Percentiles rank a stretch among this genome's conserved stretches.
Conservation (phyloP, 2,113 vertebrate genomes). For the Lasiurus cinereus region DNA sequence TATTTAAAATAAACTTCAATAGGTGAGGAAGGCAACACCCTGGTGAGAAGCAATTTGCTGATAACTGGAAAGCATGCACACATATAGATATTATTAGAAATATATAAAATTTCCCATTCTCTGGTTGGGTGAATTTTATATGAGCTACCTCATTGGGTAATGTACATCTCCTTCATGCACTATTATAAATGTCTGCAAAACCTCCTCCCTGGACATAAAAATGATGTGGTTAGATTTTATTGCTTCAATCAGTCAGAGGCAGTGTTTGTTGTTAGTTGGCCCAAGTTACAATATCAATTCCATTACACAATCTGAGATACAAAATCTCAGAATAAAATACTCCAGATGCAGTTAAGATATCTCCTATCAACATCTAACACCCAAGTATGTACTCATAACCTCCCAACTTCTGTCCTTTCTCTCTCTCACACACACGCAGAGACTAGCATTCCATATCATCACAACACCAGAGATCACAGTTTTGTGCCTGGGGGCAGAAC, state of each 20-base stretch:
- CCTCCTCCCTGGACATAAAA: neutral
- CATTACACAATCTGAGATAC: neutral
- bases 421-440: neutral
- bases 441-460: neutral
- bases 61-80: neutral
- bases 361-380: neutral
- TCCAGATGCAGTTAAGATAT: neutral
- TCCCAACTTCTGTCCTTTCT: neutral
- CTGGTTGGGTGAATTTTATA: neutral
- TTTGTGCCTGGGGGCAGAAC: neutral
- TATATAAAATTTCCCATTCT: neutral
- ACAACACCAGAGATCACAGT: neutral
- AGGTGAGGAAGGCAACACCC: neutral
- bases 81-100: neutral
- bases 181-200: neutral
- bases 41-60: neutral
- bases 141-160: neutral
- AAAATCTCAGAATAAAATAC: constrained; percentile 32
- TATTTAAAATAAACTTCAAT: neutral
- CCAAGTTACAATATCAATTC: neutral
- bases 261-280: neutral
- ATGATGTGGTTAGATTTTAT: neutral
- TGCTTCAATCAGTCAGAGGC: neutral
- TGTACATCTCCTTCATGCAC: neutral
- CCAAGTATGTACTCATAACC: neutral